Evolutionary conservation across 2,888 invertebrate species (phyloP).

Genomic region (Andrena minutula): DNA sequence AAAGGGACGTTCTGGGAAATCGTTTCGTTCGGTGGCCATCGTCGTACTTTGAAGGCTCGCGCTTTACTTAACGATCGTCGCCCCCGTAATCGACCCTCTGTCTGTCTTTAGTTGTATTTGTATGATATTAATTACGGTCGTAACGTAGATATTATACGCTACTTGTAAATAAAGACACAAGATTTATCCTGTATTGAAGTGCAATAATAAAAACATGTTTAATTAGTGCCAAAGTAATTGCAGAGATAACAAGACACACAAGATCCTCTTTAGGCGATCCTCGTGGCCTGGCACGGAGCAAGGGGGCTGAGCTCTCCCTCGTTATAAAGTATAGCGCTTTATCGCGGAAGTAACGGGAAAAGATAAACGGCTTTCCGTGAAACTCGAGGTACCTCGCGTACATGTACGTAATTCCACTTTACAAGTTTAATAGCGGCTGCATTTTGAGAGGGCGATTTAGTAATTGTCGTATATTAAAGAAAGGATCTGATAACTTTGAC

Average conservation of each 20-base stretch:
- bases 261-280: slow-evolving; percentile 9
- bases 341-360: slow-evolving; percentile 49
- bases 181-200: slow-evolving; percentile 81
- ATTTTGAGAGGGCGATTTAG: slow-evolving; percentile 1
- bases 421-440: slow-evolving; percentile 20
- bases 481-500: neutral
- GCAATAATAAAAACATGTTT: slow-evolving; percentile 82
- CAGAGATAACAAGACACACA: slow-evolving; percentile 52
- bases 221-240: slow-evolving; percentile 81
- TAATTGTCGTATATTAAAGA: slow-evolving; percentile 14
- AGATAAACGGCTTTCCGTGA: slow-evolving; percentile 48
- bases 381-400: slow-evolving; percentile 16
- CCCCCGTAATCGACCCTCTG: slow-evolving; percentile 31
- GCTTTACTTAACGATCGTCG: slow-evolving; percentile 36
- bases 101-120: slow-evolving; percentile 67
- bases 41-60: slow-evolving; percentile 4
- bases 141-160: slow-evolving; percentile 72
- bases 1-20: neutral
- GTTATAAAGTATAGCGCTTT: slow-evolving; percentile 35
- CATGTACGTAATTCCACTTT: slow-evolving; percentile 7
- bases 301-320: slow-evolving; percentile 1
- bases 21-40: slow-evolving; percentile 3
- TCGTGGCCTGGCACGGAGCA: slow-evolving; percentile 1
- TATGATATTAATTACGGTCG: slow-evolving; percentile 69
- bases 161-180: slow-evolving; percentile 76